Conservation (phyloP, 2,113 vertebrate species). For the Himantopus leucocephalus region DNA sequence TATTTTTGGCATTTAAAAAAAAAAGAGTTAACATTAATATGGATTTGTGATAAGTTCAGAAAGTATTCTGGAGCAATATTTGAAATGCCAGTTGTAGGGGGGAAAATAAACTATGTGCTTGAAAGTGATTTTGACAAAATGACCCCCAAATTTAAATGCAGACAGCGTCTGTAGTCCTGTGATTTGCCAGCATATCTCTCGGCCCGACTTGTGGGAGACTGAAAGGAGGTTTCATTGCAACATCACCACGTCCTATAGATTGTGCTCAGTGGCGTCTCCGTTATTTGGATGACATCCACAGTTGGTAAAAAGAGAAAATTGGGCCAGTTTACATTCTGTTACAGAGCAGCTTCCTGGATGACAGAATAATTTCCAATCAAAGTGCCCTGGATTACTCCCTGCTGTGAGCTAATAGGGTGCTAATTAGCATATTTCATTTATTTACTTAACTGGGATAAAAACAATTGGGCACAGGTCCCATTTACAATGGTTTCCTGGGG, state of each 20-base stretch:
- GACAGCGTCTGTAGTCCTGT: background rate
- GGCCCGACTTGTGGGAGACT: background rate
- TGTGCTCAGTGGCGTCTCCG: constrained; percentile 15
- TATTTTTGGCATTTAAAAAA: background rate
- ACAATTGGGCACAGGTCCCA: constrained; percentile 76
- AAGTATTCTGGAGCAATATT: background rate
- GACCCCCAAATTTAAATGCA: constrained; percentile 16
- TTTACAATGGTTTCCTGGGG: constrained; percentile 76
- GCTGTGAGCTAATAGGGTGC: constrained; percentile 81
- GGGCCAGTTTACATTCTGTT: constrained; percentile 73
- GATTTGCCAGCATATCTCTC: background rate
- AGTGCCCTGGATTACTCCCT: constrained; percentile 80
- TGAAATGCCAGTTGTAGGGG: background rate
- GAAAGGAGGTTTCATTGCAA: constrained; percentile 10
- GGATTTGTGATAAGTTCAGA: background rate
- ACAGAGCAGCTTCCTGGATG: constrained; percentile 77
- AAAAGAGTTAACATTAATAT: background rate
- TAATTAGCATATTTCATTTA: constrained; percentile 86
- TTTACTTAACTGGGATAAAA: constrained; percentile 81
- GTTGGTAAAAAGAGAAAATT: constrained; percentile 62
- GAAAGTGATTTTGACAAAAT: background rate
- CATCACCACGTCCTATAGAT: background rate
- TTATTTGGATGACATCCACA: constrained; percentile 62
- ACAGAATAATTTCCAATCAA: constrained; percentile 80
- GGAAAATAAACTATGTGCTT: background rate